These are phyloP conservation scores for Holocentrus rufus DNA, from an alignment of 2,797 vertebrate species.

Conservation along the genomic window DNA sequence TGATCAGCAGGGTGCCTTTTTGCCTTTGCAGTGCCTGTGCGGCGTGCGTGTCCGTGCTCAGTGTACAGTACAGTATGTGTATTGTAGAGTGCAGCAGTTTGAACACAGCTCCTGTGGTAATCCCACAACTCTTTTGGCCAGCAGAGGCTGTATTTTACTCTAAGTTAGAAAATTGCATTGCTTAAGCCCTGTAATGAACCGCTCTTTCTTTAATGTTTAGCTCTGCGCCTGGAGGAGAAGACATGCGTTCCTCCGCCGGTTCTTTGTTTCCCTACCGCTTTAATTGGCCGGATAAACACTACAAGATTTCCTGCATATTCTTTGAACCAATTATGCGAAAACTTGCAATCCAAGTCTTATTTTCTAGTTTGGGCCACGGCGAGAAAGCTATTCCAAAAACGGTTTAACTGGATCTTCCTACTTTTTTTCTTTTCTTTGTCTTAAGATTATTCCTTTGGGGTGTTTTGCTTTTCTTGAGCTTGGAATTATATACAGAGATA, in stretches of 20 bases:
- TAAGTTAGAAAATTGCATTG: constrained; percentile 28
- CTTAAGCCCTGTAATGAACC: constrained; percentile 48
- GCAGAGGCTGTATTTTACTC: not conserved
- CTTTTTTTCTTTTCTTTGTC: too few species aligned
- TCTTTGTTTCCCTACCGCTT: constrained; percentile 35
- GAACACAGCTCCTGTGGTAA: constrained; percentile 9
- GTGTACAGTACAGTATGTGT: not conserved
- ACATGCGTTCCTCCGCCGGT: constrained; percentile 10
- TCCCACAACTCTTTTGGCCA: constrained; percentile 16
- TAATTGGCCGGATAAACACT: constrained; percentile 43
- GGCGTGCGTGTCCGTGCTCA: too few species aligned
- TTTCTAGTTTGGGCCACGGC: not conserved
- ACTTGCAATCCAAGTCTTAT: not conserved
- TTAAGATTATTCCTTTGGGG: too few species aligned
- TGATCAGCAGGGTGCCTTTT: constrained; percentile 53
- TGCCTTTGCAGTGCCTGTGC: not conserved
- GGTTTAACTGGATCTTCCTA: not conserved
- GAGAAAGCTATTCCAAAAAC: not conserved
- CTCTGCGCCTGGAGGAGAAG: constrained; percentile 30
- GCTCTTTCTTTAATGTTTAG: constrained; percentile 50
- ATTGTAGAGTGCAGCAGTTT: not conserved
- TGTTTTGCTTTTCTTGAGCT: too few species aligned
- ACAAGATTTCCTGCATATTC: constrained; percentile 28
- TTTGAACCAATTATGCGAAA: constrained; percentile 35
- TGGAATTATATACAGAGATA: too few species aligned